These are phyloP conservation scores for Theristus sp. DNA, from an alignment of 2,888 invertebrate species.

Conservation along the genomic window DNA sequence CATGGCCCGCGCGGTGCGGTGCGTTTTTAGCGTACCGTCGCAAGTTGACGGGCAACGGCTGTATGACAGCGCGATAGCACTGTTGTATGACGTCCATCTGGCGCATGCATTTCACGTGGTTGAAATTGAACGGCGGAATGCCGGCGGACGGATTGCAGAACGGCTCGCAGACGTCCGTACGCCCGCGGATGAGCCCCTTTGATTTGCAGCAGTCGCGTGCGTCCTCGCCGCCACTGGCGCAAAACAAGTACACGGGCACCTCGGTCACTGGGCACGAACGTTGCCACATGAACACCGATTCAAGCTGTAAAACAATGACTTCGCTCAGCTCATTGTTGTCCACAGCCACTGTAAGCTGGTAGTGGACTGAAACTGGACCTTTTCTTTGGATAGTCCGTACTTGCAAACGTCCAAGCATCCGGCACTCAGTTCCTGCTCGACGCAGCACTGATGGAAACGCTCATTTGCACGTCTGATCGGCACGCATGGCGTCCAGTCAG, in stretches of 20 bases:
- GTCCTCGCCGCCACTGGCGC: constrained; percentile 4
- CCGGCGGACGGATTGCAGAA: constrained; percentile 5
- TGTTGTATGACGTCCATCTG: neutral
- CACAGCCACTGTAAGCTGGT: neutral
- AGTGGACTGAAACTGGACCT: neutral
- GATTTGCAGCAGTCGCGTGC: neutral
- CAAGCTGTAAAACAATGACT: neutral
- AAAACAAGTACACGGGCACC: constrained; percentile 3
- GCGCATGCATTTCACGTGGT: neutral
- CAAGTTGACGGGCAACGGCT: neutral
- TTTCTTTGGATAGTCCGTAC: neutral
- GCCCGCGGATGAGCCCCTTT: neutral
- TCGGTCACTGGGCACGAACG: neutral
- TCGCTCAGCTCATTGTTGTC: neutral
- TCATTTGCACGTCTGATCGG: neutral
- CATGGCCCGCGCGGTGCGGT: neutral
- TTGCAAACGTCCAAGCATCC: constrained; percentile 3
- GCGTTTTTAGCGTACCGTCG: neutral
- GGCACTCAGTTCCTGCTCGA: neutral
- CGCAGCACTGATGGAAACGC: constrained; percentile 1
- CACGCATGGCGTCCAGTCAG: constrained; percentile 4
- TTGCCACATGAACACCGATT: constrained; percentile 1
- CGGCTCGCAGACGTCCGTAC: neutral
- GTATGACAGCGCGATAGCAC: constrained; percentile 1
- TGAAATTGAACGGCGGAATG: constrained; percentile 1